Evolutionary conservation across 2,797 vertebrate species (phyloP).

Genomic region (Enteromius anoplus): DNA sequence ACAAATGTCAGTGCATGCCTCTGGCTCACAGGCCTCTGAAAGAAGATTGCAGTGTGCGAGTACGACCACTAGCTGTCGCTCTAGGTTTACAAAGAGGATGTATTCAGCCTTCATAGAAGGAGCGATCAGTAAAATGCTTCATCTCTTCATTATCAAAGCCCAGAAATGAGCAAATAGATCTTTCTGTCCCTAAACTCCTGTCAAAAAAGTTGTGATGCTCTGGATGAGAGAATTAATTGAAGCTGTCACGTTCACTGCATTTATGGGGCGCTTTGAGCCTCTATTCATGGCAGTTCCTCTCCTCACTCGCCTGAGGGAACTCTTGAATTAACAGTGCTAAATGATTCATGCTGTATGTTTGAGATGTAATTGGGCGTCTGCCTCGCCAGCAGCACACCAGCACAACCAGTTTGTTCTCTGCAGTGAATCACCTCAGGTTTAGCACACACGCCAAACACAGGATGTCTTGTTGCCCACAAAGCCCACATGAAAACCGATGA

Average conservation of each 20-base stretch:
- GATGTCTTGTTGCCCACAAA: conserved; percentile 19
- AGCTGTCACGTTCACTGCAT: conserved; percentile 4
- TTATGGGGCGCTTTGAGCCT: not conserved
- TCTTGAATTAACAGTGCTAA: conserved; percentile 44
- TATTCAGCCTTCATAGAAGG: not conserved
- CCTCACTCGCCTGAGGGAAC: conserved; percentile 12
- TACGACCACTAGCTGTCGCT: conserved; percentile 44
- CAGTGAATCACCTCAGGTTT: not conserved
- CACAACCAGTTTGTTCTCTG: not conserved
- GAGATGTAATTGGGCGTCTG: conserved; percentile 26
- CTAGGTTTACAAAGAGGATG: not conserved
- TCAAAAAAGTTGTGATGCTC: conserved; percentile 10
- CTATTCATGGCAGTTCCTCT: conserved; percentile 7
- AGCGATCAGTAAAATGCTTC: not conserved
- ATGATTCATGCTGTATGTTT: conserved; percentile 31
- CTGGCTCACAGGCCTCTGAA: not conserved
- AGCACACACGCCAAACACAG: conserved; percentile 3
- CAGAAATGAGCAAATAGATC: not conserved
- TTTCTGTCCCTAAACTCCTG: not conserved
- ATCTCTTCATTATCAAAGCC: conserved; percentile 12
- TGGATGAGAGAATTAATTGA: conserved; percentile 17
- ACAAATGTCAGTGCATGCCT: not conserved
- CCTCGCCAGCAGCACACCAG: conserved; percentile 3
- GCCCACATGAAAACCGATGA: not conserved
- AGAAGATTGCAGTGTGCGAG: conserved; percentile 15